Base-by-base conservation (phyloP, 1,140 invertebrate species). In the Zophobas morio region DNA sequence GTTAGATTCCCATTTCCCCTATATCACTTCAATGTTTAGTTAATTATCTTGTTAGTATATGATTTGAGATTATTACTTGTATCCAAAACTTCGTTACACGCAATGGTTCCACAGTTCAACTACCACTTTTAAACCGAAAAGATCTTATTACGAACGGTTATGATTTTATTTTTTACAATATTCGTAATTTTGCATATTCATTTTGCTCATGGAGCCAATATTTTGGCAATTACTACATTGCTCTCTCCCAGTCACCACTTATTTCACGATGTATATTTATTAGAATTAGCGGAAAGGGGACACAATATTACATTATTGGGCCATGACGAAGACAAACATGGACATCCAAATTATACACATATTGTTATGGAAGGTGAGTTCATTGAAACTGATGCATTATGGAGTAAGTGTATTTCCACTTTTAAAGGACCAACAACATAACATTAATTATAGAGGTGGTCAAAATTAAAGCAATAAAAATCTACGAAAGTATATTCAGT, bases 191-290 rank as follows among this genome's bases (percentile, higher is more conserved):
- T 46, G 42, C 42, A 46, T 8, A 46, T 46, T 46, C 42, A 46
- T 3, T 32, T 42, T 66, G 39, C 42, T 47, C 40, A 3, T 35
- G 54, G 75, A n/a, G 77, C 77, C 0, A 81, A 81, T 76, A 79
- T 81, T 51, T 72, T 81, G 40, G 54, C 75, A 5, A 72, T 81
- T 6, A 53, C 53, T 6, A 34, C 71, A 1, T 35, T 78, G 8
- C 40, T 71, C 5, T 81, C 79, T 5, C 79, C 78, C 40, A 81
- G 79, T 70, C 79, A 81, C 72, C 75, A 79, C 33, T 51, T 76
- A 5, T 80, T 76, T 63, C 63, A 76, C 42, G 74, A 79, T 73
- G 54, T 75, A 6, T 47, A 78, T 20, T 66, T 77, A 46, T 42
- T 74, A 1, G 79, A 74, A 40, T 47, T 80, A 36, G 74, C 74